Conservation (phyloP, 35 echinoderm and acorn worm species). For the Hemicentrotus pulcherrimus region DNA sequence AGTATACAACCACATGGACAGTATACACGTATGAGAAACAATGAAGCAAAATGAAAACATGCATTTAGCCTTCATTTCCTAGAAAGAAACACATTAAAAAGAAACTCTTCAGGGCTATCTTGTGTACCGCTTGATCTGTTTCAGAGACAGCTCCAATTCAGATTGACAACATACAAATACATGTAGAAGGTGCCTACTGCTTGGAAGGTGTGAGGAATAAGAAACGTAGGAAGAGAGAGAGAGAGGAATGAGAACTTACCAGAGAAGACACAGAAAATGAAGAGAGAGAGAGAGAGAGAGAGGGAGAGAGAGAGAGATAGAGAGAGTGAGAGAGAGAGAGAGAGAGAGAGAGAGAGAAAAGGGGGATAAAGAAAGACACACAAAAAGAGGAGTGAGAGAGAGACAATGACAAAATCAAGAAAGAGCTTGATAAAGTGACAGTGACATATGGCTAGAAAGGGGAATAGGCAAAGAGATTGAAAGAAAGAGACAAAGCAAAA, state of each 20-base stretch:
- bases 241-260: background rate
- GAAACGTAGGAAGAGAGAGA: background rate
- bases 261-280: background rate
- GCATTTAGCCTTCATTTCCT: background rate
- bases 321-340: background rate
- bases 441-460: too few species aligned
- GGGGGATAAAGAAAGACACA: background rate
- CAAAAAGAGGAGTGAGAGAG: too few species aligned
- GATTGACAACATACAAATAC: background rate
- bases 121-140: background rate
- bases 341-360: background rate
- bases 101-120: background rate
- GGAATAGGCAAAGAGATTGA: background rate
- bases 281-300: constrained; percentile 14
- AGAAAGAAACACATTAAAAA: background rate
- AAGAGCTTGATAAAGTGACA: too few species aligned
- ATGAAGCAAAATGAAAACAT: background rate
- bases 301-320: background rate
- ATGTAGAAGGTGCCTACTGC: background rate
- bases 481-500: background rate
- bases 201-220: background rate
- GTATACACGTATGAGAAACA: background rate
- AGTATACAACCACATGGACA: background rate
- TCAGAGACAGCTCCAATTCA: background rate
- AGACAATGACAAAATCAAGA: too few species aligned